These are phyloP conservation scores for Pseudolycoriella hygida DNA, from an alignment of 2,888 invertebrate species.

Conservation along the genomic window DNA sequence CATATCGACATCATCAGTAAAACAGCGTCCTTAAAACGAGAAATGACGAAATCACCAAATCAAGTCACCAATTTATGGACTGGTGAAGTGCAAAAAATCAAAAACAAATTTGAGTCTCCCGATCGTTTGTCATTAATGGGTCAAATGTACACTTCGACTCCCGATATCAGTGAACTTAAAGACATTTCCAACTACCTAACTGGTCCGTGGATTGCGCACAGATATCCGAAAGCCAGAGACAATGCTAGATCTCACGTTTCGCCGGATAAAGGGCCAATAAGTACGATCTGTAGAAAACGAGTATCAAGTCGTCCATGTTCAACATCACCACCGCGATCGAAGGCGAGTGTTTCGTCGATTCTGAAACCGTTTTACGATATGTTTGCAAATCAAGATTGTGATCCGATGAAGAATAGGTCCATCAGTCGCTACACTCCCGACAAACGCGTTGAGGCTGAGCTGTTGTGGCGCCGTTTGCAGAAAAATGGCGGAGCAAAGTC, in stretches of 20 bases:
- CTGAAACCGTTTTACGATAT: conserved; percentile 30
- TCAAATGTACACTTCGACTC: conserved; percentile 64
- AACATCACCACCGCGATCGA: conserved; percentile 33
- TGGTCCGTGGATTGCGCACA: conserved; percentile 66
- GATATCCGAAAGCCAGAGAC: conserved; percentile 50
- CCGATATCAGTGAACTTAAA: conserved; percentile 55
- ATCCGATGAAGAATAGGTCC: conserved; percentile 57
- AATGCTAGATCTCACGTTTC: conserved; percentile 45
- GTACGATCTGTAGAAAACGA: conserved; percentile 12
- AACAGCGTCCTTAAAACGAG: conserved; percentile 46
- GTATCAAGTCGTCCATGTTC: conserved; percentile 22
- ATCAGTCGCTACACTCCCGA: conserved; percentile 56
- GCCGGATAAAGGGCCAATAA: conserved; percentile 23
- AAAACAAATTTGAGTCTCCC: conserved; percentile 49
- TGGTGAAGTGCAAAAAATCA: conserved; percentile 55
- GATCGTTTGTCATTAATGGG: conserved; percentile 42
- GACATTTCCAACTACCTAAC: conserved; percentile 63
- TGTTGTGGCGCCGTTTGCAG: conserved; percentile 17
- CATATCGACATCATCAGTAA: conserved; percentile 83
- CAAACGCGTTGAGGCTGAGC: conserved; percentile 16
- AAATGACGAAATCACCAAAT: conserved; percentile 30
- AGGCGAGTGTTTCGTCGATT: conserved; percentile 28
- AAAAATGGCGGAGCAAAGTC: conserved; percentile 15
- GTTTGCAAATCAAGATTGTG: conserved; percentile 49
- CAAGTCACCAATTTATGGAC: conserved; percentile 14